Base-by-base conservation (phyloP, 2,888 invertebrate genomes). In the Liodrosophila aerea region DNA sequence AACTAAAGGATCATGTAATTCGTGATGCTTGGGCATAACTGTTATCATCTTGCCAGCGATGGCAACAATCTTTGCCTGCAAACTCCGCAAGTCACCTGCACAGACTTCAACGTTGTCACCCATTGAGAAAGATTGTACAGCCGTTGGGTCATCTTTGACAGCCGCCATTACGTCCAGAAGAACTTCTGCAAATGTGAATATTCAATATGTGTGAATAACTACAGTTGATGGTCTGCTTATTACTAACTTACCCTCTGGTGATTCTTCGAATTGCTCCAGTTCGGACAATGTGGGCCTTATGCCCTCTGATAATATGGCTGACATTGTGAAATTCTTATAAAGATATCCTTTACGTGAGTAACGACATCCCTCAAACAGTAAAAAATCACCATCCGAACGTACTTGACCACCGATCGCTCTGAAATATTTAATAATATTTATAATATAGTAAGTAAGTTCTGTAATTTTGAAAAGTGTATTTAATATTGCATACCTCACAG, bases 61-160 rank as follows among this genome's bases (percentile, higher is more conserved):
- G 7, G 96, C 95, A 47, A 98, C 93, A 77, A 99, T 97, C 91
- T 96, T 96, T 47, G 99, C 99, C 90, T 98, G 97, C 60, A 99
- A 92, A 90, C 99, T 97, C 75, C 97, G 95, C 91, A 99, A 93
- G 91, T 99, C 99, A 30, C 99, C 99, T 41, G 98, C 95, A 71
- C 94, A 94, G 1, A 99, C 99, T 91, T 98, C 98, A 0, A 99
- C 98, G 87, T 98, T 97, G 88, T 99, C 99, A 0, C 99, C 99
- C 89, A 98, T 96, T 0, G 96, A 96, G 88, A 99, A 98, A 1
- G 95, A 96, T 90, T 98, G 98, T 7, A 94, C 92, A 34, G 93
- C 92, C 0, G 91, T 90, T 1, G 93, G 92, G 87, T 95, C 94
- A 80, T 95, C 95, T 84, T 94, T 95, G 45, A 94, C 93, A 3